These are phyloP conservation scores for Sebastolobus alascanus DNA, from an alignment of 2,797 vertebrate species.

Conservation along the genomic window DNA sequence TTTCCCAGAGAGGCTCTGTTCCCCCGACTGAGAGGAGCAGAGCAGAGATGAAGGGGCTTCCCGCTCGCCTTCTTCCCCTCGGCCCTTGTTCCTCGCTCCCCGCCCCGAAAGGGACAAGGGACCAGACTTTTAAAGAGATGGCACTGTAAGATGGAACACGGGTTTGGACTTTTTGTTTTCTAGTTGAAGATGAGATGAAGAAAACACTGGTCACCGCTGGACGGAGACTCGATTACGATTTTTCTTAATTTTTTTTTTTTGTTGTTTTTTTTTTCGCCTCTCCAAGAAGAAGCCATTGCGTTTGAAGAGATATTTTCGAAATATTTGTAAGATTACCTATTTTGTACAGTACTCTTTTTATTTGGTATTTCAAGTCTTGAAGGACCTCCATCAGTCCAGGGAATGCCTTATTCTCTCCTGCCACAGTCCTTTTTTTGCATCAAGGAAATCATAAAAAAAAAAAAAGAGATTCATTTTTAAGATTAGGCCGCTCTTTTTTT, in stretches of 20 bases:
- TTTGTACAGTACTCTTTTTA: slow-evolving; percentile 87
- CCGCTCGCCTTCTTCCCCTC: slow-evolving; percentile 28
- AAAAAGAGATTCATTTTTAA: slow-evolving; percentile 26
- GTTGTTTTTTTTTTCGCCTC: slow-evolving; percentile 46
- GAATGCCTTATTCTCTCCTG: slow-evolving; percentile 86
- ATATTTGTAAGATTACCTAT: slow-evolving; percentile 87
- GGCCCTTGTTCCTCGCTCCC: slow-evolving; percentile 31
- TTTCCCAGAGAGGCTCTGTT: slow-evolving; percentile 76
- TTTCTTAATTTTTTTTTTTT: slow-evolving; percentile 28
- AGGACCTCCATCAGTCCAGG: slow-evolving; percentile 84
- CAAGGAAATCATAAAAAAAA: slow-evolving; percentile 54
- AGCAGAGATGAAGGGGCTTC: slow-evolving; percentile 79
- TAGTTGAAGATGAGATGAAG: slow-evolving; percentile 74
- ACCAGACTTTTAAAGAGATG: slow-evolving; percentile 77
- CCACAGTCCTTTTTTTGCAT: slow-evolving; percentile 70
- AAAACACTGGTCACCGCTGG: slow-evolving; percentile 83
- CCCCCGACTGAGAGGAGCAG: slow-evolving; percentile 70
- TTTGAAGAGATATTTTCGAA: slow-evolving; percentile 87
- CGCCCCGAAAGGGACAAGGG: slow-evolving; percentile 47
- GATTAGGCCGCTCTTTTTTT: slow-evolving; percentile 58
- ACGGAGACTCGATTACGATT: slow-evolving; percentile 75
- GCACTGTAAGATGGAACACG: slow-evolving; percentile 86
- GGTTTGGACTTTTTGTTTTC: slow-evolving; percentile 79
- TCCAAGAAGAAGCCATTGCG: slow-evolving; percentile 85
- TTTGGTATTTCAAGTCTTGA: slow-evolving; percentile 81